Percentiles rank a stretch among this genome's conserved stretches.
phyloP scores from a whole-genome alignment of 2,888 invertebrate species.

The Liodrosophila aerea region DNA sequence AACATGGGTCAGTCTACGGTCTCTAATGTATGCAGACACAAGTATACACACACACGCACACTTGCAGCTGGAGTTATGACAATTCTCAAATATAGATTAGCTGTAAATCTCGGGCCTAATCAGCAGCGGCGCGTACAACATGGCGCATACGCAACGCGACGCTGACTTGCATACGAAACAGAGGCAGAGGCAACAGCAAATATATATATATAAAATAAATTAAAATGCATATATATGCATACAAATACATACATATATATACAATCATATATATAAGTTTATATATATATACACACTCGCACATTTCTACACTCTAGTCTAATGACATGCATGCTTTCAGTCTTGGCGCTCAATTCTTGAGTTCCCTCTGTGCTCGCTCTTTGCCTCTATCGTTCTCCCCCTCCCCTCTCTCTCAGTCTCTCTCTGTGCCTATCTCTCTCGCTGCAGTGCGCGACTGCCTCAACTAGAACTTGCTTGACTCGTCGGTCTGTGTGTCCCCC shows the following conservation, averaged over 20 bases:
- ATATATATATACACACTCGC: background rate
- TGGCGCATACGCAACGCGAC: constrained; percentile 35
- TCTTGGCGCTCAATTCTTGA: constrained; percentile 12
- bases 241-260: background rate
- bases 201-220: no score
- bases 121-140: constrained; percentile 31
- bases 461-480: constrained; percentile 78
- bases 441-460: constrained; percentile 61
- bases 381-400: constrained; percentile 6
- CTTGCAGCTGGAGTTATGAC: constrained; percentile 32
- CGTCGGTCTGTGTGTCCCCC: constrained; percentile 27
- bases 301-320: constrained; percentile 18
- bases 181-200: no score
- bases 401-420: constrained; percentile 10
- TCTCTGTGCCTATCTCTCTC: constrained; percentile 1
- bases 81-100: constrained; percentile 74
- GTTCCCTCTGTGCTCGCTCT: no score
- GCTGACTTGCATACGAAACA: background rate
- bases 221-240: background rate
- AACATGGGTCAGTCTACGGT: constrained; percentile 30
- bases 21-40: constrained; percentile 29
- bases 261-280: background rate
- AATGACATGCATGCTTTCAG: constrained; percentile 56
- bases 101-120: constrained; percentile 72
- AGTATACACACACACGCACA: background rate